These are phyloP conservation scores for Melanotaenia pygmaea DNA, from an alignment of 2,797 vertebrate species.

Conservation along the genomic window DNA sequence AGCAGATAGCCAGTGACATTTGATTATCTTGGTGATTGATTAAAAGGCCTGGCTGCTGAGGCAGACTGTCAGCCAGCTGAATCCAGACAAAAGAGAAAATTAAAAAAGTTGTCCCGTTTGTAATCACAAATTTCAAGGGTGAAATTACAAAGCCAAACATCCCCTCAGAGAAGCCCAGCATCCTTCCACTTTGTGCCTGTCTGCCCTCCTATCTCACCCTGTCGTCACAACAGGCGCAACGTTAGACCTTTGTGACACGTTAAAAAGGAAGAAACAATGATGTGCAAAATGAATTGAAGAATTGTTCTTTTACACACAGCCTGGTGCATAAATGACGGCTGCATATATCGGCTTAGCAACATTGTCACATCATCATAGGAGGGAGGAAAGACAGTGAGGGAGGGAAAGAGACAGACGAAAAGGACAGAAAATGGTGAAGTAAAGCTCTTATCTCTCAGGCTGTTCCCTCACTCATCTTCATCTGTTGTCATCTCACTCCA, in stretches of 20 bases:
- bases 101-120: conserved; percentile 99
- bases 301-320: conserved; percentile 79
- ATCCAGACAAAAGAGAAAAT: conserved; percentile 99
- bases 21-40: conserved; percentile 99
- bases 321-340: conserved; percentile 71
- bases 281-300: conserved; percentile 85
- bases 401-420: conserved; percentile 38
- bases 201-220: conserved; percentile 78
- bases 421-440: conserved; percentile 46
- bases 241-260: conserved; percentile 57
- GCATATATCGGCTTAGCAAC: conserved; percentile 70
- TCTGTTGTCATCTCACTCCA: conserved; percentile 73
- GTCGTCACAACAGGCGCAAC: conserved; percentile 61
- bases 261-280: conserved; percentile 71
- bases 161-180: conserved; percentile 81
- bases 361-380: conserved; percentile 70
- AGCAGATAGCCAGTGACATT: conserved; percentile 99
- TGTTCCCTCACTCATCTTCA: conserved; percentile 71
- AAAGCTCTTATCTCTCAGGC: conserved; percentile 65
- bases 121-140: conserved; percentile 99
- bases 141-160: conserved; percentile 97
- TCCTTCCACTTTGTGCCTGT: conserved; percentile 71
- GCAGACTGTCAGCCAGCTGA: conserved; percentile 95
- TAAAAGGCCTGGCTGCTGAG: conserved; percentile 97
- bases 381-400: conserved; percentile 29